Evolutionary conservation across 92 coral and sea anemone genomes (phyloP).

Genomic region (Virgularia gustaviana): DNA sequence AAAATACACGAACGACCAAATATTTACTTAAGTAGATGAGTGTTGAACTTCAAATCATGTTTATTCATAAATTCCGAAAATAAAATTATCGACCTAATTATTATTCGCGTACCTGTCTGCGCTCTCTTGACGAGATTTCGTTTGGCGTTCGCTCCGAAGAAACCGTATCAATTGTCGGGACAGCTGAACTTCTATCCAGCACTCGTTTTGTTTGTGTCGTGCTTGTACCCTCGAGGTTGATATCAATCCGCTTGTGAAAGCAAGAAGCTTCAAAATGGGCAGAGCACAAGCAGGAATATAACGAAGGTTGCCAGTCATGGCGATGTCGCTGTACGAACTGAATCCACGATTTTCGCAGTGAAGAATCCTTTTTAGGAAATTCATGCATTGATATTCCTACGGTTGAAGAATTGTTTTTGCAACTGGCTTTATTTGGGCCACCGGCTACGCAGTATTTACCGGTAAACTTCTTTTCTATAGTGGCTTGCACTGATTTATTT

Average conservation of each 20-base stretch:
- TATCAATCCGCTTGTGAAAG: slow-evolving; percentile 10
- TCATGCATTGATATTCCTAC: slow-evolving; percentile 27
- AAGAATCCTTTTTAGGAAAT: slow-evolving; percentile 18
- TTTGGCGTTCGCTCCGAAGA: slow-evolving; percentile 20
- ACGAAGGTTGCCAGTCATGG: slow-evolving; percentile 18
- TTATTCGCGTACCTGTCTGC: slow-evolving; percentile 27
- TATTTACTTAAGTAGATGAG: not conserved
- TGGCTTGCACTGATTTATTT: slow-evolving; percentile 17
- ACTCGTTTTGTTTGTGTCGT: slow-evolving; percentile 22
- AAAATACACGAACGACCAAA: not conserved
- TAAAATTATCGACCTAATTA: slow-evolving; percentile 8
- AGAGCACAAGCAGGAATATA: slow-evolving; percentile 25
- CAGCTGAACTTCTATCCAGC: slow-evolving; percentile 20
- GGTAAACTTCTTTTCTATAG: slow-evolving; percentile 7
- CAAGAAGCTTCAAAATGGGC: slow-evolving; percentile 24
- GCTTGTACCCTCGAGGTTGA: slow-evolving; percentile 14
- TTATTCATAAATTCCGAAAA: not conserved
- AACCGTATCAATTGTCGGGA: slow-evolving; percentile 23
- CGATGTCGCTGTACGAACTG: slow-evolving; percentile 24
- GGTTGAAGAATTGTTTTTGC: slow-evolving; percentile 19
- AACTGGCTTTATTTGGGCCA: slow-evolving; percentile 22
- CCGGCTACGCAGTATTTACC: slow-evolving; percentile 29
- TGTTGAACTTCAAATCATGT: slow-evolving; percentile 2
- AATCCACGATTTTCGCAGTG: slow-evolving; percentile 28
- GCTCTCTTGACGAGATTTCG: slow-evolving; percentile 22